These are phyloP conservation scores for Saccopteryx leptura DNA, from an alignment of 2,113 vertebrate species.

Conservation along the genomic window DNA sequence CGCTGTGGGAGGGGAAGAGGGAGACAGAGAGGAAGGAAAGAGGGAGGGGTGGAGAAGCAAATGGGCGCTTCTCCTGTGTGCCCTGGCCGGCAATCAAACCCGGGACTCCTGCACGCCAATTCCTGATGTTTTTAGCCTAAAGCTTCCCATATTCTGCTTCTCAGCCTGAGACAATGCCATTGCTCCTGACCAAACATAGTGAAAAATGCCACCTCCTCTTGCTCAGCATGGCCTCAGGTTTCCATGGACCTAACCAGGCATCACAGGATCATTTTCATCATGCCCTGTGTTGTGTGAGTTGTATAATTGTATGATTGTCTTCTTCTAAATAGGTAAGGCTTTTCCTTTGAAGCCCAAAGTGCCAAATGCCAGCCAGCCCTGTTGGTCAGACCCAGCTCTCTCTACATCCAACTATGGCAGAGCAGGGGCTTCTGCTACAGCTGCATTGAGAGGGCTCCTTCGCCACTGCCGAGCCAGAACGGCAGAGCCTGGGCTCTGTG, in stretches of 20 bases:
- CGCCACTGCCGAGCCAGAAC: neutral
- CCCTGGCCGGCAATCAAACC: too few species aligned
- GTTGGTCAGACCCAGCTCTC: neutral
- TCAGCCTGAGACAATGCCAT: neutral
- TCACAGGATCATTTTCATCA: neutral
- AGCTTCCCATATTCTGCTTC: neutral
- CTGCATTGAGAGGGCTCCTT: too few species aligned
- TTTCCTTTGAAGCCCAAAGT: neutral
- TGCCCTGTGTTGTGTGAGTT: neutral
- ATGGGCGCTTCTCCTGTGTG: too few species aligned
- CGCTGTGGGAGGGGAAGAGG: too few species aligned
- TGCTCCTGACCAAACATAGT: neutral
- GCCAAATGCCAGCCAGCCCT: neutral
- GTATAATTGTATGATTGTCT: neutral
- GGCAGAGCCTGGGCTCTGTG: neutral
- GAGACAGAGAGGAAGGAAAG: too few species aligned
- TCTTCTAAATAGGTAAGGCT: neutral
- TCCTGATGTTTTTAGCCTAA: neutral
- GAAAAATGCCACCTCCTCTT: neutral
- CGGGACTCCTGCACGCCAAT: too few species aligned
- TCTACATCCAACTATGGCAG: neutral
- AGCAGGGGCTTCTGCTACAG: neutral
- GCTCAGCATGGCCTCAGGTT: neutral
- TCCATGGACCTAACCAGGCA: neutral
- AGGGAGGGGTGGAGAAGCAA: too few species aligned